Evolutionary conservation across 2,113 vertebrate genomes (phyloP).

Genomic region (Seriola rivoliana): DNA sequence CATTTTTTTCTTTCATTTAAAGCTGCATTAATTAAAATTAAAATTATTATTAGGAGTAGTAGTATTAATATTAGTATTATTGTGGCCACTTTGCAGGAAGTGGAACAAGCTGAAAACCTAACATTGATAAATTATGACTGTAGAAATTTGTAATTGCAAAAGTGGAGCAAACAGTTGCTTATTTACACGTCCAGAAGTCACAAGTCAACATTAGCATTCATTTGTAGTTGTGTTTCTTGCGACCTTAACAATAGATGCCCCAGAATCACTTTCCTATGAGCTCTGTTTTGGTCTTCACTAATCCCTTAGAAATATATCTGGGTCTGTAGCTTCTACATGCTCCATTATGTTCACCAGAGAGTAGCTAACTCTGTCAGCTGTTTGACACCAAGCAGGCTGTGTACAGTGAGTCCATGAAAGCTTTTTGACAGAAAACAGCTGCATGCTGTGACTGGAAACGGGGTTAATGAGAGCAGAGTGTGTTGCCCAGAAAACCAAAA

Average conservation of each 20-base stretch:
- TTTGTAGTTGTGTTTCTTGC: neutral
- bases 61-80: neutral
- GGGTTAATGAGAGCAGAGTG: neutral
- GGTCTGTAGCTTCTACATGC: neutral
- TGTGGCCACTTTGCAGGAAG: neutral
- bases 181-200: neutral
- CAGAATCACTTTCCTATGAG: neutral
- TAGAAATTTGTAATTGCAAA: neutral
- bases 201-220: too few relatives aligned
- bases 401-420: neutral
- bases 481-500: conserved; percentile 1
- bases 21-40: conserved; percentile 1
- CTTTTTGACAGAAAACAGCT: neutral
- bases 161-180: neutral
- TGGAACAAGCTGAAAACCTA: neutral
- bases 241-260: neutral
- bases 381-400: neutral
- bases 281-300: neutral
- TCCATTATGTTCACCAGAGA: neutral
- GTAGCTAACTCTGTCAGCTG: neutral
- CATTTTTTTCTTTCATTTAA: neutral
- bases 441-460: neutral
- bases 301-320: neutral
- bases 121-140: neutral
- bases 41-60: too few relatives aligned